These are phyloP conservation scores for Probosciger aterrimus DNA, from an alignment of 2,113 vertebrate genomes.

Conservation along the genomic window DNA sequence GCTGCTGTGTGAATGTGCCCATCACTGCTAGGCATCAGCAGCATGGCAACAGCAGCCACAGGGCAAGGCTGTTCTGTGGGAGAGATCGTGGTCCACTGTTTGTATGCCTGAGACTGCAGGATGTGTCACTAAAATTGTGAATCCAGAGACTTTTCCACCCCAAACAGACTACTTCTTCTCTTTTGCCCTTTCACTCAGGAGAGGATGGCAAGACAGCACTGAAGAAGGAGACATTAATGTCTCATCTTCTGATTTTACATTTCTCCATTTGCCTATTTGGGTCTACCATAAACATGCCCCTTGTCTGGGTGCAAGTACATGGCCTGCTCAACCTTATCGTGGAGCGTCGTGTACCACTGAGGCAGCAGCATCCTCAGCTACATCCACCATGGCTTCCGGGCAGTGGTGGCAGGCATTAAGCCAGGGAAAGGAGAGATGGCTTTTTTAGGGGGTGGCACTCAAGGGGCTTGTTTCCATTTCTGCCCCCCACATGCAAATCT, in stretches of 20 bases:
- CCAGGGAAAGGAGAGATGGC: background rate
- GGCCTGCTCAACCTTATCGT: background rate
- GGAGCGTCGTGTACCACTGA: accelerated
- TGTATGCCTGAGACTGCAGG: background rate
- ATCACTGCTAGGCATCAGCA: accelerated
- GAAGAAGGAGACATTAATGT: background rate
- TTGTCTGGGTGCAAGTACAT: background rate
- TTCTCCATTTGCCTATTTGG: background rate
- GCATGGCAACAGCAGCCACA: accelerated
- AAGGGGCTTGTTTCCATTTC: background rate
- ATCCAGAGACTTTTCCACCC: background rate
- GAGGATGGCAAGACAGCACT: background rate
- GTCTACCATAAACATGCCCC: background rate
- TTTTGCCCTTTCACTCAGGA: background rate
- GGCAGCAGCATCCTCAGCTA: background rate
- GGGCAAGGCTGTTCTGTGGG: accelerated
- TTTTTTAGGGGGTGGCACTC: background rate
- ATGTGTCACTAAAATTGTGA: background rate
- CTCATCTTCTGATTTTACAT: background rate
- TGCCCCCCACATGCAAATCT: background rate
- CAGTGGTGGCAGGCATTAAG: background rate
- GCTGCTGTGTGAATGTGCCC: background rate
- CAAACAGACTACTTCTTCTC: background rate
- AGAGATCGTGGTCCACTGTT: accelerated
- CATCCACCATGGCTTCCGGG: accelerated